Base-by-base conservation (phyloP, 2,113 vertebrate genomes). In the Clarias gariepinus region DNA sequence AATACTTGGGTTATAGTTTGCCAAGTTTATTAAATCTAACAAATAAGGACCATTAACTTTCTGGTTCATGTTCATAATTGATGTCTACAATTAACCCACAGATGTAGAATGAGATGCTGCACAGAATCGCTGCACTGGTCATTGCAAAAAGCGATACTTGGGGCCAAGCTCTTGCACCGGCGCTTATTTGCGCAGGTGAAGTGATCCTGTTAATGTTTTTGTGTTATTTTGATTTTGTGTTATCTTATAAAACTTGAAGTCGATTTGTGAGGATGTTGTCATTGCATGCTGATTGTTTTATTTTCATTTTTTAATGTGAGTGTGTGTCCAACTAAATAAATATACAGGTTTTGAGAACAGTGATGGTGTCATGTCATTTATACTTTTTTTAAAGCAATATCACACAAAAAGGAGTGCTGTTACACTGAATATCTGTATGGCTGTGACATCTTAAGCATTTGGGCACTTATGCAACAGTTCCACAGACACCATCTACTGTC, bases 311-410 rank as follows among this genome's bases (percentile, higher is more conserved):
- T 30, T 58, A 30, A 30, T 19, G 2, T 0, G 23, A 76, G 13
- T 21, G 57, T 23, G 33, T 84, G 23, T 84, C 57, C 21, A 53
- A 81, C 30, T 81, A 53, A 89, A 87, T 87, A 81, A 86, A 81
- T 81, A n/a, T 73, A 10, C 23, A 74, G 11, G 58, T 73, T 79
- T 82, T 82, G 7, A 81, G 57, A 55, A 64, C 30, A 57, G 12
- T 55, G 0, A n/a, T 66, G 47, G 28, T 68, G 18, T 23, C 18
- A 47, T 85, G 12, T 33, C 23, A 52, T 87, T 88, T 83, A 4
- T 60, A 58, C 12, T 68, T 19, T 12, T 85, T 53, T 52, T 19
- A n/a, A 8, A 79, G 47, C 7, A 47, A 8, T 47, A 8, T 47
- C 47, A 47, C 6, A 47, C 47, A 47, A 47, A 7, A 47, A 7